Percentiles rank a stretch among this genome's conserved stretches.
These are phyloP conservation scores for Acholoe squamosa DNA, from an alignment of 2,888 invertebrate species.

Conservation along the genomic window DNA sequence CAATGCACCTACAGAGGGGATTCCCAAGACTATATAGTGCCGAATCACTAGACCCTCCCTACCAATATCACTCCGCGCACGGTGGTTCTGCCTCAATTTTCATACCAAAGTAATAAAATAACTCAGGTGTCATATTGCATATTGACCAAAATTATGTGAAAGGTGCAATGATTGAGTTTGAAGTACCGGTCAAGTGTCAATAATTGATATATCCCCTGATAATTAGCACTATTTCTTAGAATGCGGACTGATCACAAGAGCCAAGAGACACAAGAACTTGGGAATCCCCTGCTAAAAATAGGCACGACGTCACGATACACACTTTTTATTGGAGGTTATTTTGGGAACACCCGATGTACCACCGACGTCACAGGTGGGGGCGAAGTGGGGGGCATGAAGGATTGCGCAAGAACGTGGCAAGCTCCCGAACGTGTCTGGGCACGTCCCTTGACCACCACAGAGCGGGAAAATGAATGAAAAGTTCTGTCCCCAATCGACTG, in stretches of 20 bases:
- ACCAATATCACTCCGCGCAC: neutral
- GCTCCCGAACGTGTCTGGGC: neutral
- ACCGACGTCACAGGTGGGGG: neutral
- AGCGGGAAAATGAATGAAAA: too few relatives aligned
- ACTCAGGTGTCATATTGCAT: neutral
- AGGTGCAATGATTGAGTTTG: neutral
- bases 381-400: neutral
- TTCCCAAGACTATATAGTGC: neutral
- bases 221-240: neutral
- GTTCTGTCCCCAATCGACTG: too few relatives aligned
- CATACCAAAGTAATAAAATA: neutral
- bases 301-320: neutral
- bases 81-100: neutral
- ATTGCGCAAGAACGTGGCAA: conserved; percentile 32
- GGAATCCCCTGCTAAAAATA: conserved; percentile 43
- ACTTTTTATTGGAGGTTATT: conserved; percentile 44
- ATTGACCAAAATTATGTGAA: neutral
- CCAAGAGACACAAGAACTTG: neutral
- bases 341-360: neutral
- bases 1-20: neutral
- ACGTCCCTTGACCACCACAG: neutral
- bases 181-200: neutral
- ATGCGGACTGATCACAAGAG: neutral
- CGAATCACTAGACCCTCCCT: neutral
- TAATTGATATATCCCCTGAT: neutral